Evolutionary conservation across 92 coral and sea anemone genomes (phyloP).

Genomic region (Siderastrea radians): DNA sequence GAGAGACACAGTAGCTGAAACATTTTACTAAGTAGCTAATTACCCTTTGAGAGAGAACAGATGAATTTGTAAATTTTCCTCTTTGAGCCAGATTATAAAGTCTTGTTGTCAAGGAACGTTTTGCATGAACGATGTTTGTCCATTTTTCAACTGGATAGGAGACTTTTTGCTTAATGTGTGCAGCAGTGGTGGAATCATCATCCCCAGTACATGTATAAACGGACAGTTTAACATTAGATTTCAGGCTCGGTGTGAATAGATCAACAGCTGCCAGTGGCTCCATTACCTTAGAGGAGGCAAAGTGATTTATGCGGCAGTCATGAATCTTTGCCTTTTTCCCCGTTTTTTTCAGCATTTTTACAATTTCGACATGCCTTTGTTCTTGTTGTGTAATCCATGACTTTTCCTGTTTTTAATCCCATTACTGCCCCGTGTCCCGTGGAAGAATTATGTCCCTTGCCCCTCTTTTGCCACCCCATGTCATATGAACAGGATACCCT

Average conservation of each 20-base stretch:
- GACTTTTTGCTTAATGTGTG: conserved; percentile 54
- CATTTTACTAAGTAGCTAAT: conserved; percentile 43
- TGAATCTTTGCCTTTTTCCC: conserved; percentile 29
- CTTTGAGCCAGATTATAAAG: conserved; percentile 62
- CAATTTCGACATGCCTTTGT: conserved; percentile 61
- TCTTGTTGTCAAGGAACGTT: conserved; percentile 65
- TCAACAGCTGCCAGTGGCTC: conserved; percentile 63
- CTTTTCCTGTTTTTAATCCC: conserved; percentile 61
- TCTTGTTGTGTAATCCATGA: conserved; percentile 55
- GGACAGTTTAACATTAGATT: conserved; percentile 51
- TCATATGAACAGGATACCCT: conserved; percentile 62
- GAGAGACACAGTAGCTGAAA: conserved; percentile 30
- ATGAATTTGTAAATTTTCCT: conserved; percentile 59
- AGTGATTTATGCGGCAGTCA: conserved; percentile 60
- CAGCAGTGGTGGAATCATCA: conserved; percentile 76
- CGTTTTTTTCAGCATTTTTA: conserved; percentile 22
- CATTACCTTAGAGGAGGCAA: conserved; percentile 73
- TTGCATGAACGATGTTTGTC: conserved; percentile 66
- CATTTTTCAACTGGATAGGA: conserved; percentile 70
- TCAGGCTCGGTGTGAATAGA: conserved; percentile 27
- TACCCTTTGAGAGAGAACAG: conserved; percentile 46
- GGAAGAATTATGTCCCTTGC: conserved; percentile 63
- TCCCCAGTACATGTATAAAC: conserved; percentile 60
- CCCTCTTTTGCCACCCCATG: conserved; percentile 85
- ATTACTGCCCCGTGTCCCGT: conserved; percentile 73